phyloP scores from a whole-genome alignment of 2,888 invertebrate species.

The Macaria notata region DNA sequence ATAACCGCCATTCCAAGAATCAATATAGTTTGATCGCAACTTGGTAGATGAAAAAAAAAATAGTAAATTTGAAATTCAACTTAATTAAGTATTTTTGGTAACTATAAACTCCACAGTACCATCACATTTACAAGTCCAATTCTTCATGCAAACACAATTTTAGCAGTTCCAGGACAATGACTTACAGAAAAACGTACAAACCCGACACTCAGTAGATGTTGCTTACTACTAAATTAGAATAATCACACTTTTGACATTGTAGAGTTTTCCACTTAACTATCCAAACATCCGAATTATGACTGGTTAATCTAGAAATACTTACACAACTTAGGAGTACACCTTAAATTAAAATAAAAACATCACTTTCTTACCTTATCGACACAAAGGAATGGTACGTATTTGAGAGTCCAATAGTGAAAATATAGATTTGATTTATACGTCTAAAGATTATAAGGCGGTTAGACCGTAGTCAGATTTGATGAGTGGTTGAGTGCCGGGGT shows the following conservation, averaged over 20 bases:
- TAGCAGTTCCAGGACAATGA: slow-evolving; percentile 62
- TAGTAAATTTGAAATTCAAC: too few species aligned
- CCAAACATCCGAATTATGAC: slow-evolving; percentile 76
- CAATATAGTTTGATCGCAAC: not conserved
- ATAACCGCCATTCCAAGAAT: too few species aligned
- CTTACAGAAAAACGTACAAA: slow-evolving; percentile 69
- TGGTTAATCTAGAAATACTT: slow-evolving; percentile 69
- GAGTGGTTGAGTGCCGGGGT: slow-evolving; percentile 75
- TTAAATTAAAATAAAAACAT: slow-evolving; percentile 63
- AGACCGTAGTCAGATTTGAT: slow-evolving; percentile 95
- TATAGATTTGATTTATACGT: slow-evolving; percentile 71
- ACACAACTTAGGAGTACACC: slow-evolving; percentile 64
- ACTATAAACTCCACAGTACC: slow-evolving; percentile 22
- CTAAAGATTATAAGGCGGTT: slow-evolving; percentile 85
- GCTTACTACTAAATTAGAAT: slow-evolving; percentile 70
- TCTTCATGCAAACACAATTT: slow-evolving; percentile 6
- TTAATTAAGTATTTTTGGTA: slow-evolving; percentile 11
- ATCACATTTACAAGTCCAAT: slow-evolving; percentile 7
- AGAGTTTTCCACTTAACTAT: slow-evolving; percentile 76
- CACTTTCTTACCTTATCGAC: slow-evolving; percentile 75
- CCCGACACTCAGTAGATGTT: slow-evolving; percentile 64
- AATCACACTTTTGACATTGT: slow-evolving; percentile 83
- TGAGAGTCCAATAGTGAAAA: slow-evolving; percentile 69
- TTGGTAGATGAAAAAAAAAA: not conserved
- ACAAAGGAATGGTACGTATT: slow-evolving; percentile 78